phyloP scores from a whole-genome alignment of 2,888 invertebrate genomes.

The Drosophila paranaensis region DNA sequence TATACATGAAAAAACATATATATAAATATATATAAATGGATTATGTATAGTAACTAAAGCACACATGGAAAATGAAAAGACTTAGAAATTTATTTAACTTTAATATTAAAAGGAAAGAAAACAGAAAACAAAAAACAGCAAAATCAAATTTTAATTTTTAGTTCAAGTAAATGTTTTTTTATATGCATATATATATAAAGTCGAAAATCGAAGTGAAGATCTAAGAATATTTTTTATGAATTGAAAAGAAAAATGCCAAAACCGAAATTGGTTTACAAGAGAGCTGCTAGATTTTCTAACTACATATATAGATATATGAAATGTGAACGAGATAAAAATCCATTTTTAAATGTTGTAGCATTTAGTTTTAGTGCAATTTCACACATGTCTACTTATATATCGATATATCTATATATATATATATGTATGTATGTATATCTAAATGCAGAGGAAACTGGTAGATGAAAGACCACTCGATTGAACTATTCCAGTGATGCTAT shows the following conservation, averaged over 20 bases:
- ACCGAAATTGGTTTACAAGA: conserved; percentile 58
- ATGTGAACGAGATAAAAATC: conserved; percentile 37
- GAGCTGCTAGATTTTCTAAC: conserved; percentile 73
- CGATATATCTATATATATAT: conserved; percentile 29
- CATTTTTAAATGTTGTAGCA: conserved; percentile 80
- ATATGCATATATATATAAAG: conserved; percentile 41
- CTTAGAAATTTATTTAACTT: conserved; percentile 76
- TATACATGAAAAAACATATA: conserved; percentile 61
- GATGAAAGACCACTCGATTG: conserved; percentile 67
- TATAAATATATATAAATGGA: conserved; percentile 67
- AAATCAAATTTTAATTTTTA: conserved; percentile 66
- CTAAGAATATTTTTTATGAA: conserved; percentile 61
- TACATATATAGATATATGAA: conserved; percentile 21
- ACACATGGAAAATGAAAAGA: conserved; percentile 82
- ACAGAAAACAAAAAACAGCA: conserved; percentile 12
- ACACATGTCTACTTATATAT: conserved; percentile 67
- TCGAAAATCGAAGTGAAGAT: conserved; percentile 20
- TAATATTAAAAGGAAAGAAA: conserved; percentile 44
- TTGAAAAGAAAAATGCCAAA: conserved; percentile 55
- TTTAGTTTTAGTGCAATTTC: conserved; percentile 80
- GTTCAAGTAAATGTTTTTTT: conserved; percentile 63
- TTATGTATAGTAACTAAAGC: conserved; percentile 78
- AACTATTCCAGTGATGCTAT: conserved; percentile 78
- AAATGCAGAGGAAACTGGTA: conserved; percentile 27
- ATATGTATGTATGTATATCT: conserved; percentile 11